Evolutionary conservation across 2,888 invertebrate species (phyloP).

Genomic region (Ophioninae sp.): DNA sequence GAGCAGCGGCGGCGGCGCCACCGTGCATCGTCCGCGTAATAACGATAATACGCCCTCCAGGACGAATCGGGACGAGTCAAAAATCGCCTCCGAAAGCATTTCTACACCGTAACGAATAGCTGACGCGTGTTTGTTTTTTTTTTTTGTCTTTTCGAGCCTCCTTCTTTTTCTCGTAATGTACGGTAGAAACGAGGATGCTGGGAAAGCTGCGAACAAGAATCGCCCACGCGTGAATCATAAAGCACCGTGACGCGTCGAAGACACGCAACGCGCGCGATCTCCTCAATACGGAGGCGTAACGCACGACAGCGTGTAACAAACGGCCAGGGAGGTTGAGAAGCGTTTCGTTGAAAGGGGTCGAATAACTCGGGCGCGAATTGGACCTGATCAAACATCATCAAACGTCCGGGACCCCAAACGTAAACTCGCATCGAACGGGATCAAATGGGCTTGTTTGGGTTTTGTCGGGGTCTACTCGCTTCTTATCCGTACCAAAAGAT

Average conservation of each 20-base stretch:
- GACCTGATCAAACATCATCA: not conserved
- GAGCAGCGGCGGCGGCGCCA: not conserved
- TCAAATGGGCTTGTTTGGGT: not conserved
- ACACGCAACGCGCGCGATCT: slow-evolving; percentile 47
- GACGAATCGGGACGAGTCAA: slow-evolving; percentile 43
- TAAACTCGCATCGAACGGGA: not conserved
- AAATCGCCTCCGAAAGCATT: slow-evolving; percentile 51
- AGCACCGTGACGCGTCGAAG: slow-evolving; percentile 53
- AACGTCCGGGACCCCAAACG: not conserved
- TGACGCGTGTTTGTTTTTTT: slow-evolving; percentile 3
- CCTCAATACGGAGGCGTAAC: not conserved
- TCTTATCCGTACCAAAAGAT: no score
- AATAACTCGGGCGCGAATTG: slow-evolving; percentile 32
- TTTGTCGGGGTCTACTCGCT: not conserved
- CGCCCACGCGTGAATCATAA: slow-evolving; percentile 48
- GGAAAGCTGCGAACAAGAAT: slow-evolving; percentile 42
- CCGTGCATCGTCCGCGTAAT: slow-evolving; percentile 20
- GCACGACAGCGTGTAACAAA: slow-evolving; percentile 33
- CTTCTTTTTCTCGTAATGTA: not conserved
- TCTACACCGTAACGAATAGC: slow-evolving; percentile 52
- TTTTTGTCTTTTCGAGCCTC: slow-evolving; percentile 4
- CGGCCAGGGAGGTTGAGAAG: not conserved
- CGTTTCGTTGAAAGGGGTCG: slow-evolving; percentile 12
- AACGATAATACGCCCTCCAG: slow-evolving; percentile 32
- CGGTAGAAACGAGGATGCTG: slow-evolving; percentile 38